phyloP scores from a whole-genome alignment of 1,140 invertebrate genomes.

The Drosophila hydei region DNA sequence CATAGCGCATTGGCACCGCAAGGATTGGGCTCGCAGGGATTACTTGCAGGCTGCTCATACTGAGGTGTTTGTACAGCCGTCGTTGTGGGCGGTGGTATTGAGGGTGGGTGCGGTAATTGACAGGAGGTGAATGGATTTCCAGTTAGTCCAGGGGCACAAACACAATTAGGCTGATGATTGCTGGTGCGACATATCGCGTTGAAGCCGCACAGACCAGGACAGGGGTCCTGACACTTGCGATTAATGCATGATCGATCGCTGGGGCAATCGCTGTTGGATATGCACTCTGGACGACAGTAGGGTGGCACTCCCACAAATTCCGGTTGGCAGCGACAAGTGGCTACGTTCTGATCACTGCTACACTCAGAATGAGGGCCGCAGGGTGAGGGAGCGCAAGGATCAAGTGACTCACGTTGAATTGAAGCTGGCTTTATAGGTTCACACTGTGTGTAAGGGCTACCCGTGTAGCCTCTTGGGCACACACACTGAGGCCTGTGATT shows the following conservation, averaged over 20 bases:
- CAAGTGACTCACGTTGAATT: conserved; percentile 89
- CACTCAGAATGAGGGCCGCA: conserved; percentile 91
- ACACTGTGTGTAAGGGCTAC: conserved; percentile 89
- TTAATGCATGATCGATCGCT: conserved; percentile 88
- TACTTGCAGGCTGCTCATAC: conserved; percentile 89
- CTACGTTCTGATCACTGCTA: conserved; percentile 86
- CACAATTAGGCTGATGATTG: conserved; percentile 88
- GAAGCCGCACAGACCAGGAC: conserved; percentile 86
- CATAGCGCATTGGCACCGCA: conserved; percentile 87
- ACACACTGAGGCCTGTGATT: conserved; percentile 93
- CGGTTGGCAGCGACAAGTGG: conserved; percentile 88
- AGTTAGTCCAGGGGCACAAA: conserved; percentile 88
- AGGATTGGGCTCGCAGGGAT: conserved; percentile 86
- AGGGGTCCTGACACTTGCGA: conserved; percentile 87
- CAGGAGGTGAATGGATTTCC: conserved; percentile 89
- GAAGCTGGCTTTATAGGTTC: conserved; percentile 87
- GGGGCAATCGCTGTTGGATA: conserved; percentile 88
- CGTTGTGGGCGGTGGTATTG: conserved; percentile 81
- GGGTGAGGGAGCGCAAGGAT: conserved; percentile 89
- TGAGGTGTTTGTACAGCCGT: conserved; percentile 88
- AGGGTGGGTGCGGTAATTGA: conserved; percentile 84
- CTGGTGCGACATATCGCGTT: conserved; percentile 88
- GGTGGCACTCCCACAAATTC: conserved; percentile 88
- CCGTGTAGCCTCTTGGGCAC: conserved; percentile 88
- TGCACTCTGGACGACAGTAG: conserved; percentile 88